Evolutionary conservation across 2,888 invertebrate species (phyloP).

Genomic region (Lasius fuliginosus): DNA sequence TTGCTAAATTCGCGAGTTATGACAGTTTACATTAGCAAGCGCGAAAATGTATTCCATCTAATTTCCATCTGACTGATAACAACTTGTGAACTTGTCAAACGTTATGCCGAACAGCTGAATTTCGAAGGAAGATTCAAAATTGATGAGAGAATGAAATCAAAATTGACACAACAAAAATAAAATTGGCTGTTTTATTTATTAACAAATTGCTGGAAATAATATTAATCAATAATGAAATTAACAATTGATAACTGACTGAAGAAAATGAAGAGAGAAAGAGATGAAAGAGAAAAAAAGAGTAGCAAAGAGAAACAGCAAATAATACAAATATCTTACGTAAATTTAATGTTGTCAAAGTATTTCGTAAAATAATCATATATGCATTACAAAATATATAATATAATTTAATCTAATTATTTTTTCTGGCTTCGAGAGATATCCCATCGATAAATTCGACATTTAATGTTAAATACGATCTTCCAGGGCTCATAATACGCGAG

Average conservation of each 20-base stretch:
- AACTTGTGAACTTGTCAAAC: background rate
- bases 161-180: background rate
- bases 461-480: background rate
- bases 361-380: background rate
- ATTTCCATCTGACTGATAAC: slow-evolving; percentile 26
- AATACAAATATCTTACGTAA: background rate
- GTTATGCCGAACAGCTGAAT: background rate
- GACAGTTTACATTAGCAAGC: slow-evolving; percentile 33
- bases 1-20: slow-evolving; percentile 19
- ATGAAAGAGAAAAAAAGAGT: background rate
- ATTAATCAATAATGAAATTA: background rate
- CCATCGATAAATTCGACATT: slow-evolving; percentile 11
- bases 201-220: background rate
- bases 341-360: background rate
- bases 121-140: background rate
- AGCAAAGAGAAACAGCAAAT: background rate
- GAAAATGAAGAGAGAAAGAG: background rate
- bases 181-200: background rate
- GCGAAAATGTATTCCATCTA: slow-evolving; percentile 5
- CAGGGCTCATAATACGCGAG: slow-evolving; percentile 23
- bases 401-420: slow-evolving; percentile 13
- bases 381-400: background rate
- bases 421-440: background rate
- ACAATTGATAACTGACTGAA: background rate
- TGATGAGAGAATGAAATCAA: background rate